Conservation (phyloP, 2,113 vertebrate genomes). For the Pedionomus torquatus region DNA sequence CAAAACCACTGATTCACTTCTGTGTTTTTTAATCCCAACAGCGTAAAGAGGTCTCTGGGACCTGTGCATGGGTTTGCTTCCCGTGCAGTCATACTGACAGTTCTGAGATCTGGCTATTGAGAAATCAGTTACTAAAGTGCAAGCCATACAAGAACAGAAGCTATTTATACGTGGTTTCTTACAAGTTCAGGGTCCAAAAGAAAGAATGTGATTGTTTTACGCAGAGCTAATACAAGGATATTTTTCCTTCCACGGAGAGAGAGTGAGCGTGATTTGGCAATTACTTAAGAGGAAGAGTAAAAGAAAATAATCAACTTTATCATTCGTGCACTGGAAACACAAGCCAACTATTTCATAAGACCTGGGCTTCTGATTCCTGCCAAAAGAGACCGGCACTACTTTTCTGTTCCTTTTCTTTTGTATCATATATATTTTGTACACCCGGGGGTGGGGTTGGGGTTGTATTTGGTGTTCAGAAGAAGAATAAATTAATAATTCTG, state of each 20-base stretch:
- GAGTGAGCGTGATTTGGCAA: neutral
- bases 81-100: constrained; percentile 42
- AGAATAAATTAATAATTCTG: constrained; percentile 16
- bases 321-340: neutral
- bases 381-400: neutral
- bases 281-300: neutral
- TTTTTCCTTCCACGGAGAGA: neutral
- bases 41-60: constrained; percentile 2
- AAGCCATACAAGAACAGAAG: neutral
- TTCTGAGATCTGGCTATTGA: constrained; percentile 73
- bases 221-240: neutral
- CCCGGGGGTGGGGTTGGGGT: neutral
- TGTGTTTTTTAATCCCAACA: neutral
- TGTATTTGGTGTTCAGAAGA: constrained; percentile 19
- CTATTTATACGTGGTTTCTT: neutral
- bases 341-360: neutral
- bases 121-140: constrained; percentile 69
- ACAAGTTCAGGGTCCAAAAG: constrained; percentile 21
- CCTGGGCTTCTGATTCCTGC: neutral
- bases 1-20: neutral
- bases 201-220: constrained; percentile 42
- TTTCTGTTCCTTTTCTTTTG: neutral
- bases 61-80: constrained; percentile 63
- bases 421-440: neutral
- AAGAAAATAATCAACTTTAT: neutral